Conservation (phyloP, 2,797 vertebrate genomes). For the Holocentrus rufus region DNA sequence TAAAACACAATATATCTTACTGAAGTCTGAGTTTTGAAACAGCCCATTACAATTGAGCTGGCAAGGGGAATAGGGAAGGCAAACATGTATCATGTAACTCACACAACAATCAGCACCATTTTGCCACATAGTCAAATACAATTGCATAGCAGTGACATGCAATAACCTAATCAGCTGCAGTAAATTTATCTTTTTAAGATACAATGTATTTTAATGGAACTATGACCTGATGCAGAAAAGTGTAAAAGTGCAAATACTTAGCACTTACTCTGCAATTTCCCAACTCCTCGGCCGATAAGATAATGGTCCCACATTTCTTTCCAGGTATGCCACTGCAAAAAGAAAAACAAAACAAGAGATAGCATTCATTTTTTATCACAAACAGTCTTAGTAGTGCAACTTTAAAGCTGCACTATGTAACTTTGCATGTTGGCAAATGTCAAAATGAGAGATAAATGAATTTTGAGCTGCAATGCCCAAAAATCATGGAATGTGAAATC, state of each 20-base stretch:
- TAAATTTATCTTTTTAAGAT: constrained; percentile 24
- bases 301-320: constrained; percentile 93
- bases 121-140: constrained; percentile 11
- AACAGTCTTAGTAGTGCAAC: neutral
- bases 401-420: neutral
- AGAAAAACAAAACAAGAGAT: constrained; percentile 42
- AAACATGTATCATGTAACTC: constrained; percentile 41
- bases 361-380: constrained; percentile 34
- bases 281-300: constrained; percentile 92
- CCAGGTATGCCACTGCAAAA: constrained; percentile 87
- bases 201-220: constrained; percentile 26
- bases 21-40: constrained; percentile 48
- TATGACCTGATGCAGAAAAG: constrained; percentile 5
- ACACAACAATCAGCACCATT: constrained; percentile 22
- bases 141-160: constrained; percentile 11
- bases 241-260: constrained; percentile 12
- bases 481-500: no score
- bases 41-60: constrained; percentile 35
- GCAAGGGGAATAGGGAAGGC: constrained; percentile 35
- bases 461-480: neutral
- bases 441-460: neutral
- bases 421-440: neutral
- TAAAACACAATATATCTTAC: constrained; percentile 53
- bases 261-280: constrained; percentile 94
- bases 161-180: constrained; percentile 22